Conservation (phyloP, 2,888 invertebrate genomes). For the Eristalis pertinax region DNA sequence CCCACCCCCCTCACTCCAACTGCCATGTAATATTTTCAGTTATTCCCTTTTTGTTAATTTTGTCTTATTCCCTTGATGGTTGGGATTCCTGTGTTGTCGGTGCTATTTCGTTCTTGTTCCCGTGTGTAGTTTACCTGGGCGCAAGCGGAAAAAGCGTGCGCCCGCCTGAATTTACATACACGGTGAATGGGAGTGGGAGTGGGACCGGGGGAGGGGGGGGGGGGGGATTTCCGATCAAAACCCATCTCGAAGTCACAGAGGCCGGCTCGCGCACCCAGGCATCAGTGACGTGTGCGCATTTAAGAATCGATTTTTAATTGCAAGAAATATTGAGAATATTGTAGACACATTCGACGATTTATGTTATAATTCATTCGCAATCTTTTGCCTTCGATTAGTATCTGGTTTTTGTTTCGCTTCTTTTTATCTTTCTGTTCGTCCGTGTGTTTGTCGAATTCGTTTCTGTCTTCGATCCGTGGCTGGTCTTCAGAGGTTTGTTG, state of each 20-base stretch:
- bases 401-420: constrained; percentile 50
- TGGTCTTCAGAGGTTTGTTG: background rate
- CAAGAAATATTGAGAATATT: constrained; percentile 71
- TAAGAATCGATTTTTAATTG: constrained; percentile 70
- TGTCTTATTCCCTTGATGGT: constrained; percentile 55
- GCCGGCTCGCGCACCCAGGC: constrained; percentile 21
- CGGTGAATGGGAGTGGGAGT: background rate
- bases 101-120: constrained; percentile 41
- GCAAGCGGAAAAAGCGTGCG: background rate
- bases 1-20: too few species aligned
- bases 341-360: constrained; percentile 69
- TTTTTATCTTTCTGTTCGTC: constrained; percentile 37
- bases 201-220: too few species aligned
- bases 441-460: background rate
- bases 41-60: constrained; percentile 56
- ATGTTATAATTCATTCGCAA: constrained; percentile 68
- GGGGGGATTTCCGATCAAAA: too few species aligned
- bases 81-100: constrained; percentile 48
- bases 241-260: background rate
- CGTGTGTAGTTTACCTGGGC: constrained; percentile 55
- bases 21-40: constrained; percentile 67
- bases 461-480: background rate
- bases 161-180: constrained; percentile 53
- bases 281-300: constrained; percentile 65
- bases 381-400: constrained; percentile 66